Evolutionary conservation across 2,113 vertebrate species (phyloP).

Genomic region (Rhynchomys soricoides): DNA sequence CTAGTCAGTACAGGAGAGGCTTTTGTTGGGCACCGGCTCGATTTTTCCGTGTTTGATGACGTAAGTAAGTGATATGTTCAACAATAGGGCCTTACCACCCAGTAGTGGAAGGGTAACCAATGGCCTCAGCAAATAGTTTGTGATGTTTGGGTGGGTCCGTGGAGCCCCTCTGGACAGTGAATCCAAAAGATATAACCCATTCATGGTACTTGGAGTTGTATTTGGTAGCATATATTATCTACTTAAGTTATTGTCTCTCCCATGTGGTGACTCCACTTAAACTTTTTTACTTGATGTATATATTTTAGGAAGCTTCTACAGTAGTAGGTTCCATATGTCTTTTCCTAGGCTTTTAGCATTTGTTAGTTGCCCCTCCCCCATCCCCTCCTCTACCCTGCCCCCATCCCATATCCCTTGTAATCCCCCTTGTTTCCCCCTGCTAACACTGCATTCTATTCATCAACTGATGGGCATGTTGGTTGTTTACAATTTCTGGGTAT

Average conservation of each 20-base stretch:
- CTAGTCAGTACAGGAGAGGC: neutral
- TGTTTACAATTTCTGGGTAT: neutral
- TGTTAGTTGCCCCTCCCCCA: neutral
- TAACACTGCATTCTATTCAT: neutral
- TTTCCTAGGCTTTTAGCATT: neutral
- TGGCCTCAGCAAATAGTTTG: neutral
- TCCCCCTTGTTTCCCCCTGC: too few relatives aligned
- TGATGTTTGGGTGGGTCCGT: neutral
- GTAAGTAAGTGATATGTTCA: neutral
- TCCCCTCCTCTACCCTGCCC: neutral
- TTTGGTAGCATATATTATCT: neutral
- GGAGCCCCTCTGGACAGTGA: neutral
- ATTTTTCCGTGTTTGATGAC: neutral
- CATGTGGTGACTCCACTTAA: neutral
- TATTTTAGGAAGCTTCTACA: neutral
- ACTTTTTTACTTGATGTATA: neutral
- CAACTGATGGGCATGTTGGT: neutral
- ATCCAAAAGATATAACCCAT: neutral
- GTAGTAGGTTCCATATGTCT: neutral
- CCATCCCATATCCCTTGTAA: neutral
- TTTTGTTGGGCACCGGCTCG: neutral
- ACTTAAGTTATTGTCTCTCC: neutral
- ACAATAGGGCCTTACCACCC: neutral
- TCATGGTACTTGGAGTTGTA: neutral
- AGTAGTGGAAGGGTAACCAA: neutral